A percentile compares a stretch with the other conserved stretches of the same genome.
Conservation (phyloP, 2,797 vertebrate species). For the Psittacula echo region DNA sequence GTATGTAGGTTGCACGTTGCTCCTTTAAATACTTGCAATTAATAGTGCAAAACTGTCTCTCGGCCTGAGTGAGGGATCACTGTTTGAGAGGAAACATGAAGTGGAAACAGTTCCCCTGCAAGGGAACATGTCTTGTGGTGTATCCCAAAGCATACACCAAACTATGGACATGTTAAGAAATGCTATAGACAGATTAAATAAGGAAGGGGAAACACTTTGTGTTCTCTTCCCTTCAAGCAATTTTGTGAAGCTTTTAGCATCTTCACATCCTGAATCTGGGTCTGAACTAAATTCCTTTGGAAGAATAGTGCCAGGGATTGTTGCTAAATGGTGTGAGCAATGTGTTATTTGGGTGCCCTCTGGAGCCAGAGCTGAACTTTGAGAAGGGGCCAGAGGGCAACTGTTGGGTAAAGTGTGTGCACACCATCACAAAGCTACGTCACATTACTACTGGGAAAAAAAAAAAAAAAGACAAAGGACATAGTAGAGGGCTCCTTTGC, state of each 20-base stretch:
- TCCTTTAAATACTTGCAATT: not conserved
- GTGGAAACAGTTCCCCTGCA: not conserved
- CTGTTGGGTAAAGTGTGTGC: not conserved
- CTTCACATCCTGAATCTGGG: not conserved
- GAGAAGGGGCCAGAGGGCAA: fast-evolving
- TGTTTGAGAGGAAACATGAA: not conserved
- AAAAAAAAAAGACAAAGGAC: fast-evolving
- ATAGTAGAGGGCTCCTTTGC: not conserved
- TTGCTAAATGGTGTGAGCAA: not conserved
- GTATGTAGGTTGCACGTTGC: not conserved
- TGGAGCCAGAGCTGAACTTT: not conserved
- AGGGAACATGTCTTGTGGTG: not conserved
- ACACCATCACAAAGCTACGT: not conserved
- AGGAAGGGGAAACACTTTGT: not conserved
- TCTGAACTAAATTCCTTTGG: not conserved
- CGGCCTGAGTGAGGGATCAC: not conserved
- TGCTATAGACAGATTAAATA: not conserved
- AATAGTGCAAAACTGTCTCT: not conserved
- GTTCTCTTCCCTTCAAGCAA: not conserved
- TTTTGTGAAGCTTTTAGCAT: not conserved
- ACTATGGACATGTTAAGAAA: not conserved
- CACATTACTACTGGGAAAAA: not conserved
- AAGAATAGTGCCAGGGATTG: not conserved
- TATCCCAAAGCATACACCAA: not conserved
- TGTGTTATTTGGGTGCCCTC: not conserved